phyloP scores from a whole-genome alignment of 2,797 vertebrate genomes.

The Emydoidea blandingii region DNA sequence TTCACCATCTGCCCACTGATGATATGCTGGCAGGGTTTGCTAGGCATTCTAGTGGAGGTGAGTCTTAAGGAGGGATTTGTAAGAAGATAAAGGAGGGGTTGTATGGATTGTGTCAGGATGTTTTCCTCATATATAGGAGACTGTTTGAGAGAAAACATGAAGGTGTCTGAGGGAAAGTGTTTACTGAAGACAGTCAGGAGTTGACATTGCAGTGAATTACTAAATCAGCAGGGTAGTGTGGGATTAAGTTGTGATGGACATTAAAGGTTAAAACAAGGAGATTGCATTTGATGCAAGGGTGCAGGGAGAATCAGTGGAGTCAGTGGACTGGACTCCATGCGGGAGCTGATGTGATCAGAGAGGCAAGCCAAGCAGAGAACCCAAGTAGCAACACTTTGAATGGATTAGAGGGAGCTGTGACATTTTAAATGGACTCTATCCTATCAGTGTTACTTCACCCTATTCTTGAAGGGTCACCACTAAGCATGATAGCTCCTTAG shows the following conservation, averaged over 20 bases:
- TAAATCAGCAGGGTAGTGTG: neutral
- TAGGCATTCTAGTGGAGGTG: neutral
- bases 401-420: too few species aligned
- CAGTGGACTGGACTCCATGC: too few species aligned
- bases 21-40: neutral
- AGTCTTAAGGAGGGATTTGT: neutral
- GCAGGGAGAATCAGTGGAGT: neutral
- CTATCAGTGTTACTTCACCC: too few species aligned
- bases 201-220: neutral
- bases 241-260: neutral
- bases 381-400: too few species aligned
- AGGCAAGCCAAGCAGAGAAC: too few species aligned
- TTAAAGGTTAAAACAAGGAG: neutral
- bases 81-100: neutral
- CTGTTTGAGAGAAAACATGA: neutral
- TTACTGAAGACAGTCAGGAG: neutral
- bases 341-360: too few species aligned
- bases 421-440: too few species aligned
- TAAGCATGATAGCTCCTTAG: neutral
- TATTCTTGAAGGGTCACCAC: neutral
- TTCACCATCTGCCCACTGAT: neutral
- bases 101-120: neutral
- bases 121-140: neutral
- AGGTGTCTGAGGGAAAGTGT: neutral
- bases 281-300: neutral